phyloP scores from a whole-genome alignment of 1,140 invertebrate genomes.

The Halictus rubicundus region DNA sequence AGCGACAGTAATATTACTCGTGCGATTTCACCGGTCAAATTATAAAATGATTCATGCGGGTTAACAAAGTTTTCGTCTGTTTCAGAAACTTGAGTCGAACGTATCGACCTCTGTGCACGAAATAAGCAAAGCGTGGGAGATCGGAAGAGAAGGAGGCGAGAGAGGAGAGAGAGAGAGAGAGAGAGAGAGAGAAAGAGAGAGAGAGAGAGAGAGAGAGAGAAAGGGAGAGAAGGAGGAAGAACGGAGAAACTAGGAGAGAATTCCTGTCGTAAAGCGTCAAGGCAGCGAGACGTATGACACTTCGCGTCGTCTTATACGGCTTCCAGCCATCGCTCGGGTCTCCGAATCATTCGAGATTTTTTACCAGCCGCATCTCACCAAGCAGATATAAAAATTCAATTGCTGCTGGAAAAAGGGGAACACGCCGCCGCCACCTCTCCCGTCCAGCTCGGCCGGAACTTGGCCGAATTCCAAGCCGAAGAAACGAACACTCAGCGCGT shows the following conservation, averaged over 20 bases:
- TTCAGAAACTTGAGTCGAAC: too few relatives aligned
- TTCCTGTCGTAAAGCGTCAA: conserved; percentile 30
- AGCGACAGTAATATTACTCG: too few relatives aligned
- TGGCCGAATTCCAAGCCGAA: conserved; percentile 61
- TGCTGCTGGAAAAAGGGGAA: conserved; percentile 57
- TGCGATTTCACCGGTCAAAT: too few relatives aligned
- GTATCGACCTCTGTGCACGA: not conserved
- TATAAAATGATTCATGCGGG: too few relatives aligned
- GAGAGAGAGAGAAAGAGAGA: too few relatives aligned
- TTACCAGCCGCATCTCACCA: conserved; percentile 45
- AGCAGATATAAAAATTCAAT: conserved; percentile 68
- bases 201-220: too few relatives aligned
- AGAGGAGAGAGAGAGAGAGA: too few relatives aligned
- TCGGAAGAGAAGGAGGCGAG: too few relatives aligned
- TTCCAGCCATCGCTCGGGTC: not conserved
- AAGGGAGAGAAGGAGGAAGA: too few relatives aligned
- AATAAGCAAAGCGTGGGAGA: not conserved
- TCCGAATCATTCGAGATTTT: conserved; percentile 49
- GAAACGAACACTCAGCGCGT: conserved; percentile 37
- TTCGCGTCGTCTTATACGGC: conserved; percentile 3
- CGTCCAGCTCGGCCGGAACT: conserved; percentile 50
- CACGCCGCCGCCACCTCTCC: conserved; percentile 31
- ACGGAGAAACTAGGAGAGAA: not conserved
- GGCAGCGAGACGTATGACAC: conserved; percentile 37
- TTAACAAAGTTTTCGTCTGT: too few relatives aligned